A percentile compares a stretch with the other conserved stretches of the same genome.
Conservation (phyloP, 2,888 invertebrate genomes). For the Cybosia mesomella region DNA sequence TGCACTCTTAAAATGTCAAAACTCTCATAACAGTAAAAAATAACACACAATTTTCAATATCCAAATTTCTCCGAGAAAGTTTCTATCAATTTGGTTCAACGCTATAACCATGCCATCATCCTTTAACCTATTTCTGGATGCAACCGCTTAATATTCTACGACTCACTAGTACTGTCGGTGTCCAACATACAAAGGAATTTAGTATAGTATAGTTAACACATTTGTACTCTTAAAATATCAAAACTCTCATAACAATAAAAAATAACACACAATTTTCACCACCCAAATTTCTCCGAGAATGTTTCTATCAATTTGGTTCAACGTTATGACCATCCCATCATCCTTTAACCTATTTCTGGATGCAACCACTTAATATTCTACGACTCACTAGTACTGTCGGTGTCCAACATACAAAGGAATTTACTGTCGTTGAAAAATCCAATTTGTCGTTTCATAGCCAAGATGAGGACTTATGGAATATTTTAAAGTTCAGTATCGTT, state of each 20-base stretch:
- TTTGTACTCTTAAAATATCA: too few species aligned
- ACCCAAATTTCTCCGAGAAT: too few species aligned
- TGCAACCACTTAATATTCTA: constrained; percentile 45
- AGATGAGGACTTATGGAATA: constrained; percentile 39
- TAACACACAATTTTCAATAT: neutral
- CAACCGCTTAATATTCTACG: constrained; percentile 45
- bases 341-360: constrained; percentile 41
- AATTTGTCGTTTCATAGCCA: constrained; percentile 51
- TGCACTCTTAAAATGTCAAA: neutral
- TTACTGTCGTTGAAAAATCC: constrained; percentile 53
- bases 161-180: constrained; percentile 39
- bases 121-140: constrained; percentile 40
- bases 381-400: constrained; percentile 37
- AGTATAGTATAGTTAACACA: too few species aligned
- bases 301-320: neutral
- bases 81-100: neutral
- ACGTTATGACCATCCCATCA: constrained; percentile 15
- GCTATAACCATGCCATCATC: constrained; percentile 19
- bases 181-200: constrained; percentile 46
- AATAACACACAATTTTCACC: neutral
- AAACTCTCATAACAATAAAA: too few species aligned
- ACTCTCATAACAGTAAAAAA: neutral
- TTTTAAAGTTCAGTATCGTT: too few species aligned
- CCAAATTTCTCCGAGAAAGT: neutral
- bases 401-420: constrained; percentile 46